These are phyloP conservation scores for Ceratothoa steindachneri DNA, from an alignment of 2,888 invertebrate species.

Conservation along the genomic window DNA sequence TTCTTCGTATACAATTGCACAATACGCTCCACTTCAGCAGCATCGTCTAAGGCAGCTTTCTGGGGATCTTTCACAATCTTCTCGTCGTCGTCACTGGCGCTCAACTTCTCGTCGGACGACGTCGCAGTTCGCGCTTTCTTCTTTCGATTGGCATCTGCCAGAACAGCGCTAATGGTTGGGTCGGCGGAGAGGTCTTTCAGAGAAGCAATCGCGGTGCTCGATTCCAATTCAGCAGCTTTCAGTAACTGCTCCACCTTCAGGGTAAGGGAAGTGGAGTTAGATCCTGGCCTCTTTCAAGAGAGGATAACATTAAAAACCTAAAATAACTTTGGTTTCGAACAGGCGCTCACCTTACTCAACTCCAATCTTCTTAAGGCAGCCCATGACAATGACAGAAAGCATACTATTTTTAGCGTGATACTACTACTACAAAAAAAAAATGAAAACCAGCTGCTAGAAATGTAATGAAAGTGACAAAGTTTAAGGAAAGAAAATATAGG, in stretches of 20 bases:
- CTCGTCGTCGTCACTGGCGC: not conserved
- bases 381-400: no score
- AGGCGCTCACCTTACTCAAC: no score
- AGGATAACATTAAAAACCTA: no score
- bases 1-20: conserved; percentile 41
- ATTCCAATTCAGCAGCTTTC: not conserved
- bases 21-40: conserved; percentile 39
- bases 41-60: conserved; percentile 11
- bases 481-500: no score
- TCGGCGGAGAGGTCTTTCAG: not conserved
- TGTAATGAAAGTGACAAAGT: no score
- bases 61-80: no score
- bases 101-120: not conserved
- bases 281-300: no score
- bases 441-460: not conserved
- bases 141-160: not conserved
- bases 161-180: not conserved
- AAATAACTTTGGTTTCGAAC: no score
- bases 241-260: not conserved
- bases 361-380: no score
- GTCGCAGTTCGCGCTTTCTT: not conserved
- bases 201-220: not conserved
- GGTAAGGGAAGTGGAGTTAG: no score
- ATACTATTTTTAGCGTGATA: no score
- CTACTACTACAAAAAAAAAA: no score